Conservation (phyloP, 1,140 invertebrate genomes). For the Drosophila neocordata region DNA sequence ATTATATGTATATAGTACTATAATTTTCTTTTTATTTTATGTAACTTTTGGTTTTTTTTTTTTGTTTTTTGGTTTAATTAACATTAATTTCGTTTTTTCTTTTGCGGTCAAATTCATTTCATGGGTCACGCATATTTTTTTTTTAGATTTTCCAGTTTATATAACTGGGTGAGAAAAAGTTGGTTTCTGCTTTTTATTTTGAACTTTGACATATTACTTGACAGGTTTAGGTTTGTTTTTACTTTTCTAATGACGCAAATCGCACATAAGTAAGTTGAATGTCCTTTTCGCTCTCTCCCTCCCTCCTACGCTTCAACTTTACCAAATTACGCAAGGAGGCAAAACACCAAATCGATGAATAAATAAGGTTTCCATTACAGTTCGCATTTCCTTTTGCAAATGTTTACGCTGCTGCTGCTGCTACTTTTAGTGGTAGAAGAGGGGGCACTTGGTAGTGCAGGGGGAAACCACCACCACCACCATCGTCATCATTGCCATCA, state of each 20-base stretch:
- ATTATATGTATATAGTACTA: neutral
- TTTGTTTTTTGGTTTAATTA: neutral
- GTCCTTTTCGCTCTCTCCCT: slow-evolving; percentile 35
- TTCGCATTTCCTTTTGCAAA: slow-evolving; percentile 43
- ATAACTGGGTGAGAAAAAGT: slow-evolving; percentile 20
- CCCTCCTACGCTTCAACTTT: too few relatives aligned
- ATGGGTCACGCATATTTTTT: slow-evolving; percentile 20
- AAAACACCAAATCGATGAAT: slow-evolving; percentile 49
- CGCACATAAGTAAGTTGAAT: slow-evolving; percentile 52
- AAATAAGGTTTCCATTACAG: slow-evolving; percentile 55
- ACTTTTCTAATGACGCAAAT: slow-evolving; percentile 46
- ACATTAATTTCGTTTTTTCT: slow-evolving; percentile 18
- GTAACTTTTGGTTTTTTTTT: slow-evolving; percentile 38
- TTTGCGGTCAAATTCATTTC: slow-evolving; percentile 60
- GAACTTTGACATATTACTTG: slow-evolving; percentile 18
- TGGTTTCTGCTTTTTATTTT: neutral
- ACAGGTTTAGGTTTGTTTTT: slow-evolving; percentile 38
- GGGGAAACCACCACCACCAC: slow-evolving; percentile 36
- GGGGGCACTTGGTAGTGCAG: neutral
- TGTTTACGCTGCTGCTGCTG: slow-evolving; percentile 21
- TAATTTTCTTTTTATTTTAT: slow-evolving; percentile 29
- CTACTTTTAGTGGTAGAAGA: slow-evolving; percentile 1
- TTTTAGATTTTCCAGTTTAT: slow-evolving; percentile 37
- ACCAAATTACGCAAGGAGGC: slow-evolving; percentile 36
- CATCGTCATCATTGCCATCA: neutral